These are phyloP conservation scores for Rallus limicola DNA, from an alignment of 2,113 vertebrate genomes.

Conservation along the genomic window DNA sequence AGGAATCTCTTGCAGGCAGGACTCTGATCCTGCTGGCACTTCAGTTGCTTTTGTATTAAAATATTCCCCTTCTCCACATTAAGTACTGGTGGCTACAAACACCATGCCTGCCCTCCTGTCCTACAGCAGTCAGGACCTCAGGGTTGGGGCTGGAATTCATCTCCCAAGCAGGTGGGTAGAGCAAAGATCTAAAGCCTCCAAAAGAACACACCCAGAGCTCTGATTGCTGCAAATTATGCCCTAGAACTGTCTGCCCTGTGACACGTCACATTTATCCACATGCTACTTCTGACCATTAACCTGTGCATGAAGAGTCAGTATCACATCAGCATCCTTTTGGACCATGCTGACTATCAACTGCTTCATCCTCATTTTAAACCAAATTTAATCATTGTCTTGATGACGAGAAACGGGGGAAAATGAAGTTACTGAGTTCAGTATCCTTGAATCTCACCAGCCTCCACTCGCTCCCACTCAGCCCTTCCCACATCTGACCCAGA, in stretches of 20 bases:
- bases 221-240: background rate
- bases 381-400: background rate
- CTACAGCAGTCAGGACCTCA: accelerated
- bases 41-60: background rate
- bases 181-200: background rate
- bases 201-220: background rate
- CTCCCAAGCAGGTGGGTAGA: background rate
- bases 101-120: background rate
- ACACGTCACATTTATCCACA: background rate
- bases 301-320: background rate
- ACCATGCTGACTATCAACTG: background rate
- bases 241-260: background rate
- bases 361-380: background rate
- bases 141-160: background rate
- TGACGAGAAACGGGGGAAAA: background rate
- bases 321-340: background rate
- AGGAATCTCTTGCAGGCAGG: background rate
- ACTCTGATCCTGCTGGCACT: background rate
- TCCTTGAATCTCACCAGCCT: background rate
- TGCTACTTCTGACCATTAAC: background rate
- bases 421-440: too few species aligned
- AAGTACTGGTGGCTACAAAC: background rate
- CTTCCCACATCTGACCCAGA: background rate
- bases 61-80: too few species aligned
- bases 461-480: background rate